Percentiles rank a stretch among this genome's conserved stretches.
Conservation (phyloP, 2,888 invertebrate genomes). For the Perizoma flavofasciatum region DNA sequence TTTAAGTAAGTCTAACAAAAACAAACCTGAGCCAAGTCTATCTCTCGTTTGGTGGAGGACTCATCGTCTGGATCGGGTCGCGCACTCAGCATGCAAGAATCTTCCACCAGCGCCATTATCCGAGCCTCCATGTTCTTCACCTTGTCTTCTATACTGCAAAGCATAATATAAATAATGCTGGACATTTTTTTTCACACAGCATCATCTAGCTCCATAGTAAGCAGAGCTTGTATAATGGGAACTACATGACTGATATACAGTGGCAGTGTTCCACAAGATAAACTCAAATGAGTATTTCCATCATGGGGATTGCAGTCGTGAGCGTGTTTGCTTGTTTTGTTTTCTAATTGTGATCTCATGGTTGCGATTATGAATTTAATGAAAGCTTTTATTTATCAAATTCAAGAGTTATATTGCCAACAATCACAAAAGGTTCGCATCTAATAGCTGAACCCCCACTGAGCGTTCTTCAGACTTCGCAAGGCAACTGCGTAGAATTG, state of each 20-base stretch:
- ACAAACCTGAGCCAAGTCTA: slow-evolving; percentile 64
- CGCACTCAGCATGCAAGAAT: slow-evolving; percentile 87
- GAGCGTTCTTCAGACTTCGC: not conserved
- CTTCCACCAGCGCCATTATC: slow-evolving; percentile 95
- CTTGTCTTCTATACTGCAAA: slow-evolving; percentile 93
- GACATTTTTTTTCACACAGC: no score
- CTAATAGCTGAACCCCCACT: not conserved
- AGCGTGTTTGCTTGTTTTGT: not conserved
- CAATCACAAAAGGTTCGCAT: slow-evolving; percentile 3
- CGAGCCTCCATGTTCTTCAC: slow-evolving; percentile 94
- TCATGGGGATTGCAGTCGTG: not conserved
- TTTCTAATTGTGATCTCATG: no score
- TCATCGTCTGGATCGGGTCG: slow-evolving; percentile 64
- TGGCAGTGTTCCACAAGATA: no score
- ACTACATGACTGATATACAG: no score
- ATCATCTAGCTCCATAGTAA: no score
- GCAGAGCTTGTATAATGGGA: no score
- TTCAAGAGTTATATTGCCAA: not conserved
- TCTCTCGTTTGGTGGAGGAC: slow-evolving; percentile 55
- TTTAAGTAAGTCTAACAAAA: no score
- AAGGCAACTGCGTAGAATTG: not conserved
- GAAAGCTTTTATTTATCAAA: no score
- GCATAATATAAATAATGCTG: no score
- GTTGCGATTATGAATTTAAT: no score
- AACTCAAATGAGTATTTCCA: no score